Conservation (phyloP, 2,797 vertebrate species). For the Anabas testudineus region DNA sequence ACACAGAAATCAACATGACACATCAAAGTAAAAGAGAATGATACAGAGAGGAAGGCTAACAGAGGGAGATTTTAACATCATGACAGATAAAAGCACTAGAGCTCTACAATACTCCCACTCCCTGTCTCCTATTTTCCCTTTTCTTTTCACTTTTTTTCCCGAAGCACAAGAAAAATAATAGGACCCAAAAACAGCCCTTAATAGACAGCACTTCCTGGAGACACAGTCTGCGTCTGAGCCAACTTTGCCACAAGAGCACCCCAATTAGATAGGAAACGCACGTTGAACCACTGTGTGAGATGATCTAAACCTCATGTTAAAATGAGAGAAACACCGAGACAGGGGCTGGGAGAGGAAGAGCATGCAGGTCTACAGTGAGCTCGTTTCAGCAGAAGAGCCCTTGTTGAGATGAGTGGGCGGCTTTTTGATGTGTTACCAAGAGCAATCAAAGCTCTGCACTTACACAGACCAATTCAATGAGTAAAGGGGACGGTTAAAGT, state of each 20-base stretch:
- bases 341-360: neutral
- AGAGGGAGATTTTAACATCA: conserved; percentile 29
- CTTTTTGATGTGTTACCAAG: conserved; percentile 35
- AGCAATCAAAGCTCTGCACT: conserved; percentile 36
- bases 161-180: conserved; percentile 6
- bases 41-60: conserved; percentile 25
- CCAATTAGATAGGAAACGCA: neutral
- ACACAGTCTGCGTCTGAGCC: neutral
- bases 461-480: conserved; percentile 4
- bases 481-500: neutral
- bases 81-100: conserved; percentile 48
- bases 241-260: neutral
- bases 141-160: conserved; percentile 15
- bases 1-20: conserved; percentile 35
- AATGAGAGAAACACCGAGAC: neutral
- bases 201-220: conserved; percentile 8
- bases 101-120: conserved; percentile 31
- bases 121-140: conserved; percentile 12
- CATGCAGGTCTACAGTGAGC: conserved; percentile 16
- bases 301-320: conserved; percentile 1
- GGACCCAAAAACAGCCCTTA: conserved; percentile 1
- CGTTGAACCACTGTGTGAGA: neutral
- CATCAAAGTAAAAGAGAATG: conserved; percentile 34
- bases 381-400: conserved; percentile 13
- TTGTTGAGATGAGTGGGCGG: conserved; percentile 25